Evolutionary conservation across 2,113 vertebrate species (phyloP).

Genomic region (Galemys pyrenaicus): DNA sequence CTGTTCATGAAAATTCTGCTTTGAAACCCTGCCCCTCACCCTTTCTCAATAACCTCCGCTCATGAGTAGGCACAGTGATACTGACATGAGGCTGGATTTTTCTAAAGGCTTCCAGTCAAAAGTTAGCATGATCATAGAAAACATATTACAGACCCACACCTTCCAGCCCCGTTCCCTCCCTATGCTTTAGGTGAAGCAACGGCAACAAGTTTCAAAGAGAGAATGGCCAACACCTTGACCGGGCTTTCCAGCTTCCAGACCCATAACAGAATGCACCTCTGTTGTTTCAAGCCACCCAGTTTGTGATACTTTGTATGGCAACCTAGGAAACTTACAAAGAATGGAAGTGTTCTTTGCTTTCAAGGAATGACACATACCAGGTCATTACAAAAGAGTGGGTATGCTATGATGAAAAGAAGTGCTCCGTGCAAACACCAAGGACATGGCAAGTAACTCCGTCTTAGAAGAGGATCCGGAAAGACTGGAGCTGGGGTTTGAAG

Average conservation of each 20-base stretch:
- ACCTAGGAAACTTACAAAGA: background rate
- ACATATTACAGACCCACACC: background rate
- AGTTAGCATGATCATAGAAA: background rate
- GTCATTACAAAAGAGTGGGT: background rate
- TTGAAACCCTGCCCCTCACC: background rate
- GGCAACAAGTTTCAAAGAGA: background rate
- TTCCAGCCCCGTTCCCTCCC: background rate
- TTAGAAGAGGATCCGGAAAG: background rate
- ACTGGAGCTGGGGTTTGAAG: background rate
- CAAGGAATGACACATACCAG: background rate
- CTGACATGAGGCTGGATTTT: background rate
- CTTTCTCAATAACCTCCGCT: background rate
- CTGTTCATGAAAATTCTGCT: background rate
- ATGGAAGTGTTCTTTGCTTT: background rate
- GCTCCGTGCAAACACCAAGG: background rate
- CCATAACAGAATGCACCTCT: background rate
- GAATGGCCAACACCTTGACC: background rate
- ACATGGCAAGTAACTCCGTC: background rate
- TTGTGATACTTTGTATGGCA: background rate
- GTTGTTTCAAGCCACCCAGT: background rate
- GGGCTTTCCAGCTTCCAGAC: background rate
- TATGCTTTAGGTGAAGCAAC: accelerated
- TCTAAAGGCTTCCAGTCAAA: background rate
- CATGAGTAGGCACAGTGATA: background rate
- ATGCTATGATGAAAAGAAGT: background rate